Conservation (phyloP, 2,797 vertebrate genomes). For the Molossus molossus region DNA sequence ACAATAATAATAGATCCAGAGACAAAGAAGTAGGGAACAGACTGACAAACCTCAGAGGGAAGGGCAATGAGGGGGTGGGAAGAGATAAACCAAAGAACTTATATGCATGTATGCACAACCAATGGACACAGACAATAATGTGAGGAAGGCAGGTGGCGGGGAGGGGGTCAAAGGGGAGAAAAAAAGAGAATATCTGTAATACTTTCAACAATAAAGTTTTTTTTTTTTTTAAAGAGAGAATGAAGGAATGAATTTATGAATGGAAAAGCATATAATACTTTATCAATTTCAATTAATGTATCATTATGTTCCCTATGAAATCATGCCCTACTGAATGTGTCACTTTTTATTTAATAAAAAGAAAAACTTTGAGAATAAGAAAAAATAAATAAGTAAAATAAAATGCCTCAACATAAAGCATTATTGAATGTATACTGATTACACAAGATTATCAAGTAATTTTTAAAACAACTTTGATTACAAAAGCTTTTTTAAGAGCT, state of each 20-base stretch:
- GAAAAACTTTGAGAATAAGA: constrained; percentile 13
- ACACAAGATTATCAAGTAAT: neutral
- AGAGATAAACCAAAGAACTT: no score
- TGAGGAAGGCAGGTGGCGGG: no score
- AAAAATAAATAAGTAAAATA: neutral
- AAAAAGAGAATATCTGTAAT: no score
- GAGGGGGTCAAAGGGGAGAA: no score
- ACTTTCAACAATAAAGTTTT: no score
- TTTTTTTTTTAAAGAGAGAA: neutral
- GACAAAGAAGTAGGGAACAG: no score
- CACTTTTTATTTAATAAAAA: constrained; percentile 2
- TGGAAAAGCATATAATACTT: neutral
- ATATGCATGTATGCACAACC: no score
- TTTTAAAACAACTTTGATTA: constrained; percentile 15
- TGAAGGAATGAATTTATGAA: neutral
- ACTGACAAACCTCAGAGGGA: no score
- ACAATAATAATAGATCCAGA: no score
- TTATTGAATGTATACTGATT: constrained; percentile 8
- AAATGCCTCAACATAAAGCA: neutral
- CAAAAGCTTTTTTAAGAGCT: neutral
- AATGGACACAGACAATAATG: no score
- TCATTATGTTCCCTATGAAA: constrained; percentile 44
- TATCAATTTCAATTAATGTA: neutral
- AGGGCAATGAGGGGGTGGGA: no score
- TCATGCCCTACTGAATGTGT: neutral